These are phyloP conservation scores for Actias luna DNA, from an alignment of 2,888 invertebrate species.

Conservation along the genomic window DNA sequence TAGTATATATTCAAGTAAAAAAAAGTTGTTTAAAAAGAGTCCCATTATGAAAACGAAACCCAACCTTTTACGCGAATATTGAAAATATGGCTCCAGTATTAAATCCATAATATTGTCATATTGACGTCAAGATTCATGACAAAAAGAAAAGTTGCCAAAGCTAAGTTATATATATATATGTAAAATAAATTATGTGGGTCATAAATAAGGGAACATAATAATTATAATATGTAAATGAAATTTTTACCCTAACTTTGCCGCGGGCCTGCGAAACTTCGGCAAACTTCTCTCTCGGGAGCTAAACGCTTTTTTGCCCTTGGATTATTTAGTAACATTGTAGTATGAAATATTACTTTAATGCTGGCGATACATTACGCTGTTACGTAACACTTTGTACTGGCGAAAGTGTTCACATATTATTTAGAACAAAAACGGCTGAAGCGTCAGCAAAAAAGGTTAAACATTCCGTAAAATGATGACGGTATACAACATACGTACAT, in stretches of 20 bases:
- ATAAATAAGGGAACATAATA: neutral
- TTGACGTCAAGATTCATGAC: no score
- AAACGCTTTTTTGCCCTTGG: neutral
- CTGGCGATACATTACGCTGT: conserved; percentile 5
- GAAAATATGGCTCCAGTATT: no score
- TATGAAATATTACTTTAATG: conserved; percentile 7
- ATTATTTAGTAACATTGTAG: neutral
- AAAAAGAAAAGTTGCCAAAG: no score
- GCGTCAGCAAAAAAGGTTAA: neutral
- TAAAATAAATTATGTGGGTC: neutral
- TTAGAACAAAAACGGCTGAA: conserved; percentile 2
- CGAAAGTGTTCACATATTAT: conserved; percentile 4
- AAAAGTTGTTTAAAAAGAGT: neutral
- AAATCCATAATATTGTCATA: no score
- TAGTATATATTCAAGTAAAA: no score
- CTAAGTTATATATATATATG: neutral
- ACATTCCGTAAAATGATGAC: neutral
- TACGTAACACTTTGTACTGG: neutral
- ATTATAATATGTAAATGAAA: conserved; percentile 10
- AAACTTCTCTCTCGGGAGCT: neutral
- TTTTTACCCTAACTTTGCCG: neutral
- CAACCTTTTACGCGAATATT: neutral
- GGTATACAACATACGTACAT: neutral
- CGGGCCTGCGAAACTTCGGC: neutral
- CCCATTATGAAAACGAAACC: neutral